Conservation (phyloP, 2,113 vertebrate genomes). For the Synodontis membranacea region DNA sequence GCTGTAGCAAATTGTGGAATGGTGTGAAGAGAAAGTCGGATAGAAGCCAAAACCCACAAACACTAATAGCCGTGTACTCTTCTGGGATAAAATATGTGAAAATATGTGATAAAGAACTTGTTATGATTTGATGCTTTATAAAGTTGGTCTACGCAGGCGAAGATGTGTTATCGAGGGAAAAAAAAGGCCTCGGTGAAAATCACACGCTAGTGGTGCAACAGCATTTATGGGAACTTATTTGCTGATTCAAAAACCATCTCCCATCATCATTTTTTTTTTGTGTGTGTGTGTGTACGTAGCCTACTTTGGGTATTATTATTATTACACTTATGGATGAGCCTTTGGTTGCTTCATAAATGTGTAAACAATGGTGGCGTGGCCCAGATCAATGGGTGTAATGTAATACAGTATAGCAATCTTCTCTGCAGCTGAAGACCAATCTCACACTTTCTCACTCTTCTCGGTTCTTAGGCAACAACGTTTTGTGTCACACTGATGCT, state of each 20-base stretch:
- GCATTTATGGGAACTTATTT: not conserved
- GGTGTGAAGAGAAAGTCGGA: slow-evolving; percentile 31
- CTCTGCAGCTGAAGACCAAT: not conserved
- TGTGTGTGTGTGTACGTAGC: not conserved
- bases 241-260: not conserved
- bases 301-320: not conserved
- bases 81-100: slow-evolving; percentile 7
- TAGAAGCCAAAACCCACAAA: slow-evolving; percentile 16
- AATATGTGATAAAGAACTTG: slow-evolving; percentile 32
- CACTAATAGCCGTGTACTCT: slow-evolving; percentile 26
- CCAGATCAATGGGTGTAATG: not conserved
- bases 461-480: not conserved
- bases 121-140: slow-evolving; percentile 15
- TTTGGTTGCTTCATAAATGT: not conserved
- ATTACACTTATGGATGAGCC: not conserved
- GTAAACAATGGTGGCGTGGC: not conserved
- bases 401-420: not conserved
- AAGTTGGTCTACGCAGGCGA: not conserved
- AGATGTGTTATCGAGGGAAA: not conserved
- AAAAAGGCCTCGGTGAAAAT: not conserved
- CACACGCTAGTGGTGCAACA: not conserved
- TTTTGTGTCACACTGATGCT: not conserved
- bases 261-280: not conserved
- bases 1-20: slow-evolving; percentile 36
- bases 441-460: slow-evolving; percentile 3